phyloP scores from a whole-genome alignment of 1,140 invertebrate genomes.

The Neelides sp. region DNA sequence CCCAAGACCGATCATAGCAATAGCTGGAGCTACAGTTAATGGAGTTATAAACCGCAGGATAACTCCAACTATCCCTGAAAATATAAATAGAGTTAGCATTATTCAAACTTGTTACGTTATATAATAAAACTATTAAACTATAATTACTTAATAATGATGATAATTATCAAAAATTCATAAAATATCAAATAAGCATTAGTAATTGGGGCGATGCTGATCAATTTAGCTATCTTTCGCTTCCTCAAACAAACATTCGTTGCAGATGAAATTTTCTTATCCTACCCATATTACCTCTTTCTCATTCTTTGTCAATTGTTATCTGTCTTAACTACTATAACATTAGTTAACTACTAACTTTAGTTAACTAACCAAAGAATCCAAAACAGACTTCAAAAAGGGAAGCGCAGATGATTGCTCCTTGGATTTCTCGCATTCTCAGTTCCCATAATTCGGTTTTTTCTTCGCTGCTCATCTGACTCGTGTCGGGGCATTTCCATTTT shows the following conservation, averaged over 20 bases:
- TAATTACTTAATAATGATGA: too few species aligned
- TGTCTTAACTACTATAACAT: too few species aligned
- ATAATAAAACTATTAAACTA: too few species aligned
- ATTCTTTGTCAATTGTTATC: too few species aligned
- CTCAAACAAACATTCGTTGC: neutral
- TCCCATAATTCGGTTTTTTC: constrained; percentile 39
- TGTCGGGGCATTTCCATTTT: constrained; percentile 37
- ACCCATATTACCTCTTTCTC: neutral
- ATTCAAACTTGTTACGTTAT: too few species aligned
- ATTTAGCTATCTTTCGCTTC: neutral
- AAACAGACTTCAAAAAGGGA: constrained; percentile 41
- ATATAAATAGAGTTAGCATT: neutral
- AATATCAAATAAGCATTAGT: neutral
- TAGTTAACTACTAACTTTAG: neutral
- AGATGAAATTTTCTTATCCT: neutral
- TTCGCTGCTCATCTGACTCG: constrained; percentile 15
- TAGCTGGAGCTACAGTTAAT: constrained; percentile 63
- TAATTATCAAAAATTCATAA: neutral
- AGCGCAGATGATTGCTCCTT: constrained; percentile 42
- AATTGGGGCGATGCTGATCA: neutral
- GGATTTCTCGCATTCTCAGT: constrained; percentile 39
- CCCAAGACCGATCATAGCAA: constrained; percentile 62
- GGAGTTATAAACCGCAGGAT: constrained; percentile 62
- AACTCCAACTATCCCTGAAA: constrained; percentile 52
- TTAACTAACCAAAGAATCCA: constrained; percentile 37